Base-by-base conservation (phyloP, 1,140 invertebrate genomes). In the Potamilus streckersoni region DNA sequence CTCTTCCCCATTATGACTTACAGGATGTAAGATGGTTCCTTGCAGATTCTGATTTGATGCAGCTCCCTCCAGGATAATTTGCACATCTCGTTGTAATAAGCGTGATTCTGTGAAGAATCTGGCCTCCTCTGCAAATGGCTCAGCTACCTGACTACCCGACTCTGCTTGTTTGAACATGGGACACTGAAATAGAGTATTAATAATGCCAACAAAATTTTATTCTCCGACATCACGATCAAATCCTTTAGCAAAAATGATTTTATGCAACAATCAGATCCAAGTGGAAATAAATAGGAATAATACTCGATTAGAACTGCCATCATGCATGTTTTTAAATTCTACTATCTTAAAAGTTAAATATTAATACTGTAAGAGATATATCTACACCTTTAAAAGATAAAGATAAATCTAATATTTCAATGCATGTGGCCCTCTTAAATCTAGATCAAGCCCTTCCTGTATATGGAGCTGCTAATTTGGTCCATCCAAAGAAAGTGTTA, bases 1-100 rank as follows among this genome's bases (percentile, higher is more conserved):
- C 38, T 49, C 6, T 49, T 8, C 6, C 38, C 38, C 38, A 49
- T 4, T 49, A 0, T 49, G 38, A 90, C 90, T 91, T 89, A 91
- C 96, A 91, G 97, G 97, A 91, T 99, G 97, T 58, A 98, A 83
- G 80, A 99, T 94, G n/a, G 95, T 96, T 27, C 97, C 98, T 79
- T 98, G 94, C 84, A 98, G 96, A 77, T 95, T 95, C 80, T 93
- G 92, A 85, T 96, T 97, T 82, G 96, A 97, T 49, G 6, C 38
- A 0, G 95, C 93, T 0, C 96, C 95, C 86, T 99, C 97, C 17
- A 99, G 90, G 65, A 96, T 92, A 57, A 99, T 94, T 89, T 98
- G 94, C 0, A 99, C 94, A 84, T 99, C 97, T 80, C 96, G 92
- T 84, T 99, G 97, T 14, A 99, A 90, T 2, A 99, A 91, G 66